Base-by-base conservation (phyloP, 1,140 invertebrate species). In the Drosophila baimaii region DNA sequence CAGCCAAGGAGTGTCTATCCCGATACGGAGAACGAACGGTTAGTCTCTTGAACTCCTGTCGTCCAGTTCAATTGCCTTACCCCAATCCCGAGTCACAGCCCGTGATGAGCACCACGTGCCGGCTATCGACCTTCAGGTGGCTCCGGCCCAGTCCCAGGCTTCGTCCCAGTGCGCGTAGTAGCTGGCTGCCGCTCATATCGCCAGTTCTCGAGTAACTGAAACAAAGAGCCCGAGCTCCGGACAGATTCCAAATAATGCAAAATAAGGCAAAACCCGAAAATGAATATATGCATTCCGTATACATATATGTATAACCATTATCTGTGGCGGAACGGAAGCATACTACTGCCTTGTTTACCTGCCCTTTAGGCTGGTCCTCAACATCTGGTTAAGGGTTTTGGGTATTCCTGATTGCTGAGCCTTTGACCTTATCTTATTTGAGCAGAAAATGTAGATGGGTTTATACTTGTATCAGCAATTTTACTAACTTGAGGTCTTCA, bases 51-150 rank as follows among this genome's bases (percentile, higher is more conserved):
- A 15, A 33, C 21, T 37, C 3, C 1, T 7, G 2, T 9, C 5
- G 2, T 9, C 5, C 41, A 5, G 29, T 19, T 39, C 6, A 9
- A 7, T 17, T 27, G 2, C 94, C 94, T 92, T 94, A 96, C 25
- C 96, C 96, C n/a, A 97, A 92, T 6, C 96, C 96, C 62, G 96
- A 96, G 91, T 97, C 96, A 85, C 96, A 97, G 43, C 96, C 96
- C 21, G 95, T 96, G 61, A 97, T 95, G 5, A 96, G 92, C 15
- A 97, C 82, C 43, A 95, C 93, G 81, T 93, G 92, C 4, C 90
- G 91, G 7, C 69, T 72, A 37, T 84, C 88, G 23, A 90, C 74
- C 39, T 59, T 69, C 27, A 89, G 35, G 33, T 82, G 77, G 2
- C 37, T 57, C 2, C 86, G 61, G 10, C 90, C 83, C 54, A 63